Base-by-base conservation (phyloP, 1,140 invertebrate genomes). In the Panagrolaimus sp. region DNA sequence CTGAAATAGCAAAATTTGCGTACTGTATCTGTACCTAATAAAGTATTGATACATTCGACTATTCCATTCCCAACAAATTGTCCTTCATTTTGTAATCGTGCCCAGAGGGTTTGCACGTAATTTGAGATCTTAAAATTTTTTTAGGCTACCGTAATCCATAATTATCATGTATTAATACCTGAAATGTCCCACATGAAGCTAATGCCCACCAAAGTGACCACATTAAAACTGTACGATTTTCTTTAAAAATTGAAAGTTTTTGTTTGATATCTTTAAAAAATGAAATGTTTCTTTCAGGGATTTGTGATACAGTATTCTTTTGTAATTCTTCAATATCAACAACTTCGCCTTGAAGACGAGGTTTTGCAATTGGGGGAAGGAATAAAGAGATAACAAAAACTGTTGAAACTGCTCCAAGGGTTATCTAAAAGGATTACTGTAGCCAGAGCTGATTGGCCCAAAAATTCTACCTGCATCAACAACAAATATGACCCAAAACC, bases 191-290 rank as follows among this genome's bases (percentile, higher is more conserved):
- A 74, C 90, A 90, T 9, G 90, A 88, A 0, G 89, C 88, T n/a
- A 84, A 85, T 0, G 91, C 88, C 88, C 91, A 93, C 89, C 92
- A 91, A 15, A 91, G 79, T 1, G 90, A 92, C 92, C 92, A 94
- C 76, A 90, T 90, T 0, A 92, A 45, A 7, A 93, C 88, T 65
- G 88, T 88, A 0, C 79, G 76, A 80, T 90, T 88, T 0, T 87
- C 87, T 83, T 90, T 93, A 32, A 90, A 89, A 44, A 86, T 82
- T 47, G n/a, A 58, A 28, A 63, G 67, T 47, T 67, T 74, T 73
- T 43, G 21, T 45, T 48, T 65, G 7, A 58, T 67, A 43, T 63
- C 17, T 9, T 15, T 87, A 10, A 21, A 58, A 38, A 38, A 38
- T 38, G 32, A 38, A n/a, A n/a, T n/a, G 32, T 38, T 2, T 38